Conservation (phyloP, 1,140 invertebrate species). For the Plodia interpunctella region DNA sequence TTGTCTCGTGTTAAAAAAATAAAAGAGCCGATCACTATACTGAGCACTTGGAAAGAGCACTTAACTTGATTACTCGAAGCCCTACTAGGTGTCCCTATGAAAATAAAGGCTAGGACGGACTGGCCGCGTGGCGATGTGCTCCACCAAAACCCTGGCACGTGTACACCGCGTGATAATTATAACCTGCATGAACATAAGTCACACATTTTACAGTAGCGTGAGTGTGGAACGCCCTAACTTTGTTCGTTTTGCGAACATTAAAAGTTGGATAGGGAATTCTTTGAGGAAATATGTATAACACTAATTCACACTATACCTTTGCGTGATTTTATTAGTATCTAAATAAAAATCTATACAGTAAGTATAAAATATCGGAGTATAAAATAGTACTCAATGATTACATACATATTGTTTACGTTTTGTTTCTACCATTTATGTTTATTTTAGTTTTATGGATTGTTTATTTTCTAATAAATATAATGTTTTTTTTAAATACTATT, state of each 20-base stretch:
- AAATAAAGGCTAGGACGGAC: conserved; percentile 14
- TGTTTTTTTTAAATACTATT: background rate
- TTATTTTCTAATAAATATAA: background rate
- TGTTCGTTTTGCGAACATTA: too few relatives aligned
- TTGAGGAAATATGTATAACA: too few relatives aligned
- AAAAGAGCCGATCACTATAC: conserved; percentile 62
- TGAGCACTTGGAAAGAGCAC: conserved; percentile 56
- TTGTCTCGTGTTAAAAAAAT: conserved; percentile 58
- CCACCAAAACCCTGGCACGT: conserved; percentile 36
- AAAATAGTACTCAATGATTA: too few relatives aligned
- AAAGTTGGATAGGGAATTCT: too few relatives aligned
- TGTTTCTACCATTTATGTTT: too few relatives aligned
- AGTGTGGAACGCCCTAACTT: background rate
- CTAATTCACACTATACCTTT: too few relatives aligned
- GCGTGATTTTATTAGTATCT: too few relatives aligned
- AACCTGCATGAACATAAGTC: conserved; percentile 19
- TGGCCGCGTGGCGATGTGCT: conserved; percentile 25
- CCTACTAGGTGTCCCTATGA: conserved; percentile 25
- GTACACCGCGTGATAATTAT: conserved; percentile 36
- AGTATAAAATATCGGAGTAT: too few relatives aligned
- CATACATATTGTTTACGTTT: too few relatives aligned
- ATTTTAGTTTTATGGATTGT: too few relatives aligned
- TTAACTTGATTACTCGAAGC: conserved; percentile 71
- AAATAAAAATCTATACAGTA: too few relatives aligned
- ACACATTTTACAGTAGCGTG: background rate